phyloP scores from a whole-genome alignment of 2,113 vertebrate species.

The Symphodus melops region DNA sequence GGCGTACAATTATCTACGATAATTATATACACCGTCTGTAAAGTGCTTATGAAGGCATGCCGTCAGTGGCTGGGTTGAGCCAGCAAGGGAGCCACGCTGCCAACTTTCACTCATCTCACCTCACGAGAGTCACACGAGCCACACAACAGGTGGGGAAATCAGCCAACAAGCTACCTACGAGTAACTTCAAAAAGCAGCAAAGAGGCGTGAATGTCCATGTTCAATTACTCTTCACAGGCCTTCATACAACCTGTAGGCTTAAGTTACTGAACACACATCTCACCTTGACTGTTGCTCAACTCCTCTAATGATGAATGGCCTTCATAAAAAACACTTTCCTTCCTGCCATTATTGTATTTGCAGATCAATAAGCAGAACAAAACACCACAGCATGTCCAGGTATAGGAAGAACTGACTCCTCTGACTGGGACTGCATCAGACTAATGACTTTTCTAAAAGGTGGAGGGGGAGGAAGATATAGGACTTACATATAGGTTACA shows the following conservation, averaged over 20 bases:
- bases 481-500: no score
- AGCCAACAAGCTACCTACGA: background rate
- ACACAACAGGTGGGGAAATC: slow-evolving; percentile 58
- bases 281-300: slow-evolving; percentile 5
- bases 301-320: slow-evolving; percentile 29
- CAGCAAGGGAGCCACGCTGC: slow-evolving; percentile 33
- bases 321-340: slow-evolving; percentile 44
- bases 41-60: background rate
- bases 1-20: background rate
- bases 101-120: slow-evolving; percentile 63
- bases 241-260: background rate
- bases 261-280: background rate
- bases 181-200: no score
- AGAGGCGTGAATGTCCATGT: background rate
- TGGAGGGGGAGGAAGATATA: no score
- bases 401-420: slow-evolving; percentile 28
- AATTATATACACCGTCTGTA: background rate
- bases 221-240: background rate
- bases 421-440: slow-evolving; percentile 20
- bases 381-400: slow-evolving; percentile 7
- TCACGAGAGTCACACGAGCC: slow-evolving; percentile 28
- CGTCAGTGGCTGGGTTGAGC: slow-evolving; percentile 42
- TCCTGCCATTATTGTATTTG: slow-evolving; percentile 24
- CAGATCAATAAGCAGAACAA: slow-evolving; percentile 48
- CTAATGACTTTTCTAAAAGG: no score